Conservation (phyloP, 1,140 invertebrate species). For the Ceratina calcarata region DNA sequence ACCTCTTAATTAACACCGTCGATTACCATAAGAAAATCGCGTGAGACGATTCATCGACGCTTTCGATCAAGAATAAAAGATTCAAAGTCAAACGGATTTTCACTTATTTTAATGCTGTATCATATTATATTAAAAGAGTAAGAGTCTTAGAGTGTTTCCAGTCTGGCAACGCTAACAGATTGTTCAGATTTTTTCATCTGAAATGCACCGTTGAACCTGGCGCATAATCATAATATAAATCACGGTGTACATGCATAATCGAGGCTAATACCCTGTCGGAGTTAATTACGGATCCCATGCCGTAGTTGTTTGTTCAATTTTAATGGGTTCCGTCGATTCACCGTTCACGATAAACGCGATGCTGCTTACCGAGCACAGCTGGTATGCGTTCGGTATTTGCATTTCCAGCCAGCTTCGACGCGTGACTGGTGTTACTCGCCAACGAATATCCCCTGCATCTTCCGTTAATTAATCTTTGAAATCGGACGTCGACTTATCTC, state of each 20-base stretch:
- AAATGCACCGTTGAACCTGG: too few species aligned
- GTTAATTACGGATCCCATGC: background rate
- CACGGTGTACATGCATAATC: background rate
- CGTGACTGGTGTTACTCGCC: constrained; percentile 21
- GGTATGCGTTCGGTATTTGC: background rate
- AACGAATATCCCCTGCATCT: background rate
- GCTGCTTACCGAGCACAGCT: background rate
- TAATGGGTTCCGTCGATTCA: constrained; percentile 21
- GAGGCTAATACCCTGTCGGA: background rate
- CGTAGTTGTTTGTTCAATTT: constrained; percentile 21
- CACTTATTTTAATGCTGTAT: too few species aligned
- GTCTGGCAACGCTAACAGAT: too few species aligned
- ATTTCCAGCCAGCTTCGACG: constrained; percentile 15
- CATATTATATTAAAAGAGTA: too few species aligned
- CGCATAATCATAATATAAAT: background rate
- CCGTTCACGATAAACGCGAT: constrained; percentile 13
- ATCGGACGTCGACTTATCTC: constrained; percentile 22
- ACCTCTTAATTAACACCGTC: constrained; percentile 54
- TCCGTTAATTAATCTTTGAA: constrained; percentile 37
- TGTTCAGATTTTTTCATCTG: too few species aligned
- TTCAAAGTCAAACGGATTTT: too few species aligned
- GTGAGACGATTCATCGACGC: background rate
- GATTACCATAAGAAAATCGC: constrained; percentile 57
- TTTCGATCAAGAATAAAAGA: too few species aligned
- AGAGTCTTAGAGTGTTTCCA: too few species aligned